Conservation (phyloP, 2,888 invertebrate genomes). For the Teinopalpus imperialis region DNA sequence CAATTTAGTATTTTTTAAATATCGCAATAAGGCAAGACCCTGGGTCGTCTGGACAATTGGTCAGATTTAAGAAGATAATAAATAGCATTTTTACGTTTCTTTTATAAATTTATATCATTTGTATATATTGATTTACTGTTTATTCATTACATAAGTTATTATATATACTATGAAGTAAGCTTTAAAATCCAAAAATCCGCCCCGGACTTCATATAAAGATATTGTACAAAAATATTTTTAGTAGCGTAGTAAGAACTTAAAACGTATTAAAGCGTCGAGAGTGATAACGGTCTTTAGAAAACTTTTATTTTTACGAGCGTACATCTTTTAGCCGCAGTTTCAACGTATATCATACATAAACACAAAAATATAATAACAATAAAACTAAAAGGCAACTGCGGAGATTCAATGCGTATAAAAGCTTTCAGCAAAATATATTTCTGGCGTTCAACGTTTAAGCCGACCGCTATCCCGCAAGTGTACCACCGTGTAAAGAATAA, state of each 20-base stretch:
- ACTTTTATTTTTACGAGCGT: slow-evolving; percentile 19
- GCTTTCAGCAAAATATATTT: slow-evolving; percentile 21
- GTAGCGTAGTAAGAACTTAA: slow-evolving; percentile 7
- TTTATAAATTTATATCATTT: no score
- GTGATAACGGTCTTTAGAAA: slow-evolving; percentile 15
- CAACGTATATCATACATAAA: slow-evolving; percentile 13
- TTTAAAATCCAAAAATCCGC: no score
- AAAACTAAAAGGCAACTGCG: slow-evolving; percentile 23
- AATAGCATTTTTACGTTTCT: no score
- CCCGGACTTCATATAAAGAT: no score
- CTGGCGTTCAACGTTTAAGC: slow-evolving; percentile 13
- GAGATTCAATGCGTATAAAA: slow-evolving; percentile 13
- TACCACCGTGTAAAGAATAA: slow-evolving; percentile 25
- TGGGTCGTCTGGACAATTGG: no score
- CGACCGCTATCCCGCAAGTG: slow-evolving; percentile 9
- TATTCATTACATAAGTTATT: no score
- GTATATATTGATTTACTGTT: no score
- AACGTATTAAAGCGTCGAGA: slow-evolving; percentile 7
- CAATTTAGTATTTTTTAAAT: no score
- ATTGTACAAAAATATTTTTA: no score
- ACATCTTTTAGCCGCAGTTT: slow-evolving; percentile 9
- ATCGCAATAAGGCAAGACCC: no score
- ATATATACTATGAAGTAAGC: no score
- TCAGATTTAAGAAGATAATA: no score
- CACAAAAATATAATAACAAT: slow-evolving; percentile 26